phyloP scores from a whole-genome alignment of 2,797 vertebrate genomes.

The Chelidonichthys spinosus region DNA sequence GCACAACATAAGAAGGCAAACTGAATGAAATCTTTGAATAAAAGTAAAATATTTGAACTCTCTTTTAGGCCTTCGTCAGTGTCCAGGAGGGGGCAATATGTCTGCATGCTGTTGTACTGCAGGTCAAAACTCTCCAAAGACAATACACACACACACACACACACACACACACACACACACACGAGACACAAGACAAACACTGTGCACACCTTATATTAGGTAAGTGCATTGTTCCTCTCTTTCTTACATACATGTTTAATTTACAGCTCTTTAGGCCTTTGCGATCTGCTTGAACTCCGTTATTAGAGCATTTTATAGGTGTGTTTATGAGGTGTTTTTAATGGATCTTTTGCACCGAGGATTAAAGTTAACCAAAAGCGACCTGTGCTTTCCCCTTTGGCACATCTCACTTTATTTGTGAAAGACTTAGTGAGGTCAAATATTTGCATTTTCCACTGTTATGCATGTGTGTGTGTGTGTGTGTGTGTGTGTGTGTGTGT shows the following conservation, averaged over 20 bases:
- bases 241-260: not conserved
- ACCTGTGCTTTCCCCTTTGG: not conserved
- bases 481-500: not conserved
- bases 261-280: constrained; percentile 9
- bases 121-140: constrained; percentile 4
- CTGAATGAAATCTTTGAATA: not conserved
- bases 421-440: not conserved
- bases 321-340: constrained; percentile 43
- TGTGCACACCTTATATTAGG: not conserved
- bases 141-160: not conserved
- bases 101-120: constrained; percentile 16
- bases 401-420: constrained; percentile 1
- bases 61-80: not conserved
- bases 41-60: not conserved
- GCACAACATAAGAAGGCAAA: not conserved
- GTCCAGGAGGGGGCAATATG: constrained; percentile 79
- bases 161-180: constrained; percentile 1
- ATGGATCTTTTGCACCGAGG: constrained; percentile 27
- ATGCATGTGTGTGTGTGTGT: not conserved
- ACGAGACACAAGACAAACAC: not conserved
- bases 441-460: not conserved
- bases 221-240: not conserved
- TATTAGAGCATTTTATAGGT: constrained; percentile 38
- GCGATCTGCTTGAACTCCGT: constrained; percentile 17
- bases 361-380: constrained; percentile 17